Percentiles rank a stretch among this genome's conserved stretches.
Conservation (phyloP, 1,140 invertebrate genomes). For the Muscidifurax raptorellus region DNA sequence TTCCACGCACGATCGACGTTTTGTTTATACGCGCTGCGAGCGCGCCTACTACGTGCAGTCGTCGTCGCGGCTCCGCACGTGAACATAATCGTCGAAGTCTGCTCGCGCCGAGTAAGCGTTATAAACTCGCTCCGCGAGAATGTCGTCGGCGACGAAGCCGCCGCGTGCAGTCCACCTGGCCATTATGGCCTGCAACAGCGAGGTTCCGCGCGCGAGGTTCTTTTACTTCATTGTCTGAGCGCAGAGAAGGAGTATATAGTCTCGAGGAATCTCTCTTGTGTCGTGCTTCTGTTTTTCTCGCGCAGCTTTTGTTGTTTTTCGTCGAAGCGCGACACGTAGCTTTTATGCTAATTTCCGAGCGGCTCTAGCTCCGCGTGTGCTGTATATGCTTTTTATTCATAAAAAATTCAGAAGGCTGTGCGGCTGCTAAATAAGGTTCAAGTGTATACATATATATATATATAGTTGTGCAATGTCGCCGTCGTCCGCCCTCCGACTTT, state of each 20-base stretch:
- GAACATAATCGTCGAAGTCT: too few relatives aligned
- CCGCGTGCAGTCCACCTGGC: neutral
- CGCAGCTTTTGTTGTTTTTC: too few relatives aligned
- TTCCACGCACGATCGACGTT: slow-evolving; percentile 38
- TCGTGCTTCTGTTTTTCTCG: too few relatives aligned
- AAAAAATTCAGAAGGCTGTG: neutral
- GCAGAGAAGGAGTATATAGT: neutral
- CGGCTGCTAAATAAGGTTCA: too few relatives aligned
- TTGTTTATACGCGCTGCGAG: slow-evolving; percentile 48
- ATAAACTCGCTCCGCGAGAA: neutral
- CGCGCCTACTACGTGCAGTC: neutral
- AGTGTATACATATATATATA: too few relatives aligned
- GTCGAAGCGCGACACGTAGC: too few relatives aligned
- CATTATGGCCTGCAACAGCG: neutral
- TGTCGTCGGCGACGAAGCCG: neutral
- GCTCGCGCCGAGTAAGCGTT: too few relatives aligned
- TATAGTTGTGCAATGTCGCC: neutral
- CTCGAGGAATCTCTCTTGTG: too few relatives aligned
- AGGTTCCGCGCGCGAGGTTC: neutral
- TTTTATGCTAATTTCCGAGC: too few relatives aligned
- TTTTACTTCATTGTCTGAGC: neutral
- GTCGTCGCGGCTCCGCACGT: neutral
- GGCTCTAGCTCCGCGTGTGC: too few relatives aligned
- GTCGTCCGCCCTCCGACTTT: neutral
- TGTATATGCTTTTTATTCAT: slow-evolving; percentile 1